phyloP scores from a whole-genome alignment of 2,797 vertebrate species.

The Morus bassanus region DNA sequence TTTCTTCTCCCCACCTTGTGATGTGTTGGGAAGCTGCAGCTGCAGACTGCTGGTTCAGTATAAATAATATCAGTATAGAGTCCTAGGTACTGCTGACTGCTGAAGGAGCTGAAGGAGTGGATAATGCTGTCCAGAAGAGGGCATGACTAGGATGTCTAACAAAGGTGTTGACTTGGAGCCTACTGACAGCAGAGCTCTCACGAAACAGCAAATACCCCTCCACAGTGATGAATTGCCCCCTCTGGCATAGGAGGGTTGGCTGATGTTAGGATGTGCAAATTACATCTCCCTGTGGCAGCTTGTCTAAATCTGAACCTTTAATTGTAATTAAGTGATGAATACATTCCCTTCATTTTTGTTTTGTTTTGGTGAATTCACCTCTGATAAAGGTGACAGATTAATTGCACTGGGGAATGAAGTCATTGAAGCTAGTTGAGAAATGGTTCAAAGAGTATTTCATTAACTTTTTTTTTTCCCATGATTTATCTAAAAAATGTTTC shows the following conservation, averaged over 20 bases:
- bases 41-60: neutral
- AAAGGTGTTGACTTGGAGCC: neutral
- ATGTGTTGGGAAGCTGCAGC: neutral
- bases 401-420: neutral
- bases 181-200: neutral
- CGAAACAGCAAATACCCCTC: neutral
- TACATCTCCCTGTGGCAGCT: neutral
- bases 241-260: neutral
- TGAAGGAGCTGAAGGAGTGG: neutral
- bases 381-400: conserved; percentile 16
- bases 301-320: conserved; percentile 10
- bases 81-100: neutral
- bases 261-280: conserved; percentile 3
- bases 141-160: neutral
- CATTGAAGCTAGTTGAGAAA: neutral
- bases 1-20: neutral
- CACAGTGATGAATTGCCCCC: neutral
- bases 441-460: neutral
- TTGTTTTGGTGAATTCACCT: conserved; percentile 9
- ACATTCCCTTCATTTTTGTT: conserved; percentile 4
- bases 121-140: neutral
- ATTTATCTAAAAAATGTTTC: neutral
- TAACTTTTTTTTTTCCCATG: neutral
- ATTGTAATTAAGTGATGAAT: neutral
- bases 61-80: neutral